These are phyloP conservation scores for Sisyra nigra DNA, from an alignment of 2,888 invertebrate species.

Conservation along the genomic window DNA sequence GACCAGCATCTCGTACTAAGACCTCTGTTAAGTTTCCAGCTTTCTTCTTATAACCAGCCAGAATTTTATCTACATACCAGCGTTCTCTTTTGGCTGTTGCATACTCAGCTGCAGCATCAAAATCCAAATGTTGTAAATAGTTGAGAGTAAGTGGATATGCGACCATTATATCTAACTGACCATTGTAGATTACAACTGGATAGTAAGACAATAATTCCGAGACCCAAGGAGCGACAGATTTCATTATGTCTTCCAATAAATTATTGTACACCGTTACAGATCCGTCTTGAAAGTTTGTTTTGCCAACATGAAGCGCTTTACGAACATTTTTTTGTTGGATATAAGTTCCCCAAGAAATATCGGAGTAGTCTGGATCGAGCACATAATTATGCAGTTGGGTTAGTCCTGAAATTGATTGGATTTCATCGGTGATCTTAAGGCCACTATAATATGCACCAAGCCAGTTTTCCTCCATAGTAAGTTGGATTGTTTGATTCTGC, in stretches of 20 bases:
- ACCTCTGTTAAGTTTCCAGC: slow-evolving; percentile 57
- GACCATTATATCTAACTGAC: slow-evolving; percentile 82
- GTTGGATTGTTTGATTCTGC: slow-evolving; percentile 38
- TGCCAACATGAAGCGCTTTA: slow-evolving; percentile 71
- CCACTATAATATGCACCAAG: slow-evolving; percentile 54
- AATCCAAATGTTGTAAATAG: slow-evolving; percentile 55
- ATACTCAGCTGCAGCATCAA: slow-evolving; percentile 47
- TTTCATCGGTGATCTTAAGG: slow-evolving; percentile 53
- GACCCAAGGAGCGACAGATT: slow-evolving; percentile 59
- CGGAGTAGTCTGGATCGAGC: slow-evolving; percentile 34
- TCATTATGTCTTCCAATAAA: slow-evolving; percentile 63
- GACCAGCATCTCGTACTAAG: slow-evolving; percentile 62
- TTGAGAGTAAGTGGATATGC: slow-evolving; percentile 74
- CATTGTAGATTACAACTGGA: slow-evolving; percentile 68
- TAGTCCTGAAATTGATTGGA: slow-evolving; percentile 40
- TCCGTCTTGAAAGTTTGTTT: slow-evolving; percentile 48
- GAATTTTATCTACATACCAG: slow-evolving; percentile 50
- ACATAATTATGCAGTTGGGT: slow-evolving; percentile 65
- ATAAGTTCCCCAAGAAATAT: slow-evolving; percentile 35
- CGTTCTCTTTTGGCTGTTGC: slow-evolving; percentile 43
- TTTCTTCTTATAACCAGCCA: slow-evolving; percentile 62
- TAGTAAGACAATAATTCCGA: slow-evolving; percentile 49
- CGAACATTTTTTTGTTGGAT: slow-evolving; percentile 45
- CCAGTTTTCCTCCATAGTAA: slow-evolving; percentile 47
- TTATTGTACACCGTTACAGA: slow-evolving; percentile 46